Percentiles rank a stretch among this genome's conserved stretches.
Conservation (phyloP, 1,140 invertebrate genomes). For the Cotesia typhae region DNA sequence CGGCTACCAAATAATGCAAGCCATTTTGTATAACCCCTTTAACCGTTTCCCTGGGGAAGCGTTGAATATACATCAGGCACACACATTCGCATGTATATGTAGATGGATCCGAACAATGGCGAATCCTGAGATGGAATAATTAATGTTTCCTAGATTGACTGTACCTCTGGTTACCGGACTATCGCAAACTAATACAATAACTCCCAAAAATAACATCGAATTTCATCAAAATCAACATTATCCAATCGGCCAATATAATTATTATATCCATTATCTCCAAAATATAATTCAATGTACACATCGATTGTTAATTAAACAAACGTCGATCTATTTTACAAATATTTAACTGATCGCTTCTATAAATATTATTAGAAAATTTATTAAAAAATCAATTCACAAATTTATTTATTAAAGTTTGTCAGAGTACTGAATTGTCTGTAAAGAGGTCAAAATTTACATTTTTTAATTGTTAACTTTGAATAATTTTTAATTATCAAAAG, state of each 20-base stretch:
- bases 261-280: not conserved
- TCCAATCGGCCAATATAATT: not conserved
- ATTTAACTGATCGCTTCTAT: too few relatives aligned
- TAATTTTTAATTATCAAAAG: too few relatives aligned
- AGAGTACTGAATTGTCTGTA: too few relatives aligned
- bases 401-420: too few relatives aligned
- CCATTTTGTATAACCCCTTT: conserved; percentile 23
- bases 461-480: too few relatives aligned
- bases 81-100: too few relatives aligned
- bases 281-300: conserved; percentile 1
- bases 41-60: conserved; percentile 10
- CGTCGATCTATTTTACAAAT: too few relatives aligned
- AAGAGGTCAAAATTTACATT: too few relatives aligned
- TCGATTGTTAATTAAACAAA: not conserved
- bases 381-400: too few relatives aligned
- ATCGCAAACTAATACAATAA: not conserved
- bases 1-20: conserved; percentile 12
- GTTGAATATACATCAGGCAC: conserved; percentile 24
- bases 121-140: conserved; percentile 30
- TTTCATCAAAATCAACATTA: too few relatives aligned
- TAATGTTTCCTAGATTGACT: conserved; percentile 29
- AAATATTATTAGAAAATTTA: too few relatives aligned
- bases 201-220: too few relatives aligned
- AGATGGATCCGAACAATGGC: conserved; percentile 23
- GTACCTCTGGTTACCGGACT: conserved; percentile 13